Base-by-base conservation (phyloP, 2,888 invertebrate species). In the Epirrita christyi region DNA sequence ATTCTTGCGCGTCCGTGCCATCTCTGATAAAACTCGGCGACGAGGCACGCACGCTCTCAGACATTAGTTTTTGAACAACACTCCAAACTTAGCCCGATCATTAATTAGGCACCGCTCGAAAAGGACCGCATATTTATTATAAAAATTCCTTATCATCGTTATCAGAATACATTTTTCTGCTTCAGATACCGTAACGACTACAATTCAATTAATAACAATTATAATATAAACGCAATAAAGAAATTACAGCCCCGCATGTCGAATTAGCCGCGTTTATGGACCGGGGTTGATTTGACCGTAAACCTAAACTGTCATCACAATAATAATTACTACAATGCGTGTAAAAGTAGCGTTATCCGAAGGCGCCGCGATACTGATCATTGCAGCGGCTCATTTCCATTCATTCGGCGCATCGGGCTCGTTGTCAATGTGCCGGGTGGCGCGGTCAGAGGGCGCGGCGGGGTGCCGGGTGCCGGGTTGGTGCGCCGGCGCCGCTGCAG, bases 1-100 rank as follows among this genome's bases (percentile, higher is more conserved):
- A 89, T 89, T 85, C 81, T 83, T 85, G 78, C 79, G 86, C 88
- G 86, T 88, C 83, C 85, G 82, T 81, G 76, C 75, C 80, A 78
- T 80, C 76, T 75, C 78, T 74, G 72, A 74, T 71, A 80, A 81
- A 80, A 76, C 80, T 77, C 82, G 68, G 67, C 70, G 64, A 65
- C 54, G 66, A 60, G 70, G 70, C 72, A 74, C 75, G 75, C 78
- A 74, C 76, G 70, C 64, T 64, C 63, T 62, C 70, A 60, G 58
- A 56, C 66, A 66, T 73, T 73, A 72, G 73, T 70, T 73, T 72
- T 64, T 66, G 61, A 67, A 57, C 65, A 73, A 67, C 60, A 57
- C 50, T 58, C 61, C 63, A 64, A 50, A 61, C 61, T 52, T 49
- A 61, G 48, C 56, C 55, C 53, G 59, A 52, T 60, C 63, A 59